Evolutionary conservation across 2,113 vertebrate species (phyloP), one percentile per base, ranked within the genome.

Genomic region (Sminthopsis crassicaudata): DNA sequence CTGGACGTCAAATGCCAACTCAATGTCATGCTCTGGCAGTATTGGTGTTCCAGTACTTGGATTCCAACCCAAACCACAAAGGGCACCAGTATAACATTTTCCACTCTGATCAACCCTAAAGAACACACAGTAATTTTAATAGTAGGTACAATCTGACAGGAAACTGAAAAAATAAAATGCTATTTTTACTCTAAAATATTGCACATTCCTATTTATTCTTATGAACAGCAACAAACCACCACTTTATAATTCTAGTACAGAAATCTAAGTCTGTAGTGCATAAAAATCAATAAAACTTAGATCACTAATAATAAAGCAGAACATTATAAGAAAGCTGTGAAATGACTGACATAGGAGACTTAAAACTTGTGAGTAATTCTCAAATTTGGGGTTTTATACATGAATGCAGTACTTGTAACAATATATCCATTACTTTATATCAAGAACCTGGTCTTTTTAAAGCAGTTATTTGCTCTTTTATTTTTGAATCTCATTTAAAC

Each of bases 1-100:
- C 90, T 42, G 98, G 50, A 99, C 99, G 16, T 99, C 99, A 14
- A 99, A 99, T 0, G 97, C 88, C 22, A 99, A 95, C 95, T 99
- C 99, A 11, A 99, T 99, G 98, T 99, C 99, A 2, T 99, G 99
- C 84, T 99, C 99, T 0, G 99, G 98, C 93, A 99, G 95, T 46
- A 99, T 8, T 0, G 99, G 96, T 9, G 98, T 97, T 12, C 98
- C 96, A 0, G 97, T 98, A 12, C 92, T 91, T 1, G 97, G 95
- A 96, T 98, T 98, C 98, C 98, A 99, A 23, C 99, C 99, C 96
- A 99, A 96, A 10, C 99, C 99, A 97, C 99, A 99, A 30, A 99
- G 97, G 76, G 98, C 99, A 0, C 99, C 99, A 7, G 98, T 99
- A 92, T 99, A 99, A 96, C 95, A 94, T 12, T 97, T 99, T 24